Percentiles rank a stretch among this genome's conserved stretches.
These are phyloP conservation scores for Listrodromus nycthemerus DNA, from an alignment of 2,888 invertebrate species.

Conservation along the genomic window DNA sequence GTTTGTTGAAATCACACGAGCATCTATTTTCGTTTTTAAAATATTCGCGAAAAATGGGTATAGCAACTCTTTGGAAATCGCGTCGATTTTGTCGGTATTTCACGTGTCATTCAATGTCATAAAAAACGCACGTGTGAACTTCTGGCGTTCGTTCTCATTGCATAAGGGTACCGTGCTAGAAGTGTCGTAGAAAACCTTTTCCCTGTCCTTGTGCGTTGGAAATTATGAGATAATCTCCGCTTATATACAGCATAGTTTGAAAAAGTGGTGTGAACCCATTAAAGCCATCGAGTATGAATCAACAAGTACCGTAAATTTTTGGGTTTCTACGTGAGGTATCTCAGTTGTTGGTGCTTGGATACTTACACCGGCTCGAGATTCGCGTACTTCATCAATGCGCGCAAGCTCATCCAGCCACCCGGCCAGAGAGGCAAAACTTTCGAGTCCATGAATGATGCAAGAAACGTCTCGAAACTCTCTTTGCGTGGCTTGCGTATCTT, in stretches of 20 bases:
- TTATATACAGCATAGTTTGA: slow-evolving; percentile 60
- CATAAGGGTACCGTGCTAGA: slow-evolving; percentile 40
- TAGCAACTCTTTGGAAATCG: not conserved
- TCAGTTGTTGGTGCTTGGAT: slow-evolving; percentile 55
- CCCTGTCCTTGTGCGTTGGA: slow-evolving; percentile 44
- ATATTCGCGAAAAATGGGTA: not conserved
- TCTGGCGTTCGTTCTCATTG: slow-evolving; percentile 26
- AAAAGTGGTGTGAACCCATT: slow-evolving; percentile 50
- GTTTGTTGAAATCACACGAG: not conserved
- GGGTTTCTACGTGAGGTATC: slow-evolving; percentile 47
- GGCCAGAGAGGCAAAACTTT: slow-evolving; percentile 90
- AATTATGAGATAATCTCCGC: slow-evolving; percentile 38
- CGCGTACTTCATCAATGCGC: slow-evolving; percentile 86
- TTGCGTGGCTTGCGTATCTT: slow-evolving; percentile 84
- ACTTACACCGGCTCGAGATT: slow-evolving; percentile 78
- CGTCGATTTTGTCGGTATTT: not conserved
- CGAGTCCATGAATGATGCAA: slow-evolving; percentile 86
- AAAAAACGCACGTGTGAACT: slow-evolving; percentile 11
- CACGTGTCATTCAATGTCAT: not conserved
- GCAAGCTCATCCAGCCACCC: slow-evolving; percentile 88
- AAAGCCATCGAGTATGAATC: slow-evolving; percentile 55
- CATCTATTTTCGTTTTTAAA: not conserved
- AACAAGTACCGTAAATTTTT: slow-evolving; percentile 34
- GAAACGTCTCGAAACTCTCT: slow-evolving; percentile 85
- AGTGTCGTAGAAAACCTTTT: slow-evolving; percentile 16